A percentile compares a stretch with the other conserved stretches of the same genome.
These are phyloP conservation scores for Umimayanthus kanabou DNA, from an alignment of 92 coral and sea anemone species.

Conservation along the genomic window DNA sequence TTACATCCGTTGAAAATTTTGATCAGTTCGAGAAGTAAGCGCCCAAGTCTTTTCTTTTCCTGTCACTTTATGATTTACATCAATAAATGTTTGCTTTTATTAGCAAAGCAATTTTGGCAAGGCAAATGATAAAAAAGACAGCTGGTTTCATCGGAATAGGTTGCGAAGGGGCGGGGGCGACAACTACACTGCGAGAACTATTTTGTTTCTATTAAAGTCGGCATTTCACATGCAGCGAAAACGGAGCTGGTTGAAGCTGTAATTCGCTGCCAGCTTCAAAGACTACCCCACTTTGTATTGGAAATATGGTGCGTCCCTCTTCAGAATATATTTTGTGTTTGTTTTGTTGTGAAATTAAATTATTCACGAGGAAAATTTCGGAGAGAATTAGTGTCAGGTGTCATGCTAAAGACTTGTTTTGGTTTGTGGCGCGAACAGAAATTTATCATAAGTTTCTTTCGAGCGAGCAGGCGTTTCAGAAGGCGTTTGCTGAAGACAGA, in stretches of 20 bases:
- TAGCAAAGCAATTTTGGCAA: conserved; percentile 24
- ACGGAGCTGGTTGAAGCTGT: background rate
- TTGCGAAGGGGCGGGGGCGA: background rate
- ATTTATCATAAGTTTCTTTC: background rate
- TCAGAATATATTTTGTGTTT: conserved; percentile 13
- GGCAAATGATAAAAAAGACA: conserved; percentile 9
- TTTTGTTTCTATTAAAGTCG: background rate
- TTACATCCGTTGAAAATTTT: background rate
- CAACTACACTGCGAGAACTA: background rate
- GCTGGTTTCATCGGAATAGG: conserved; percentile 18
- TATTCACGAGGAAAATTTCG: conserved; percentile 7
- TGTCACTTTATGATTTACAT: conserved; percentile 4
- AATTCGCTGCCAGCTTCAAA: background rate
- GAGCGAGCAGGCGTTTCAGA: background rate
- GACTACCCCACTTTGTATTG: background rate
- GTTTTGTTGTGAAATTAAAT: conserved; percentile 34
- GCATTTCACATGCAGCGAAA: background rate
- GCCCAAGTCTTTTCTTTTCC: background rate
- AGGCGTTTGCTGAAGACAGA: background rate
- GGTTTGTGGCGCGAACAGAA: conserved; percentile 20
- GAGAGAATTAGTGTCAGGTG: conserved; percentile 15
- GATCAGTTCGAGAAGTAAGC: background rate
- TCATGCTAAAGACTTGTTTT: conserved; percentile 4
- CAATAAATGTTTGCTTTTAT: conserved; percentile 31
- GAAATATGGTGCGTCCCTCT: background rate